Evolutionary conservation across 2,113 vertebrate genomes (phyloP).

Genomic region (Burhinus bistriatus): DNA sequence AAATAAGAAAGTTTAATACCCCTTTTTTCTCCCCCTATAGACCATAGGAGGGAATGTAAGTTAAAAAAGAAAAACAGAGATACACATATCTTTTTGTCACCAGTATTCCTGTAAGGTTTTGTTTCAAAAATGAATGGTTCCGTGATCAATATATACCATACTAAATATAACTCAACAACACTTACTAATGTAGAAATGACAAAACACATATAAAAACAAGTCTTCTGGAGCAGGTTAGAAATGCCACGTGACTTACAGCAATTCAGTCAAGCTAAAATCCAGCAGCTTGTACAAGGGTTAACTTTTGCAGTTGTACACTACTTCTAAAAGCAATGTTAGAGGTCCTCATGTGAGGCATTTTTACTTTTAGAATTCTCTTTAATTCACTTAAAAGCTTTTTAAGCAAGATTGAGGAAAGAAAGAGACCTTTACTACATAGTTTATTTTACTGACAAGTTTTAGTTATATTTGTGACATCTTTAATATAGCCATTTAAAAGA

Average conservation of each 20-base stretch:
- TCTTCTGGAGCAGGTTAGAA: neutral
- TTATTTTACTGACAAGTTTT: neutral
- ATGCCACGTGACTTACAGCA: rapidly evolving
- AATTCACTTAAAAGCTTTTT: neutral
- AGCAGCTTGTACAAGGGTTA: neutral
- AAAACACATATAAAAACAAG: neutral
- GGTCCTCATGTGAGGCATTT: neutral
- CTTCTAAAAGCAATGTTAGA: neutral
- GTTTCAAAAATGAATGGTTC: neutral
- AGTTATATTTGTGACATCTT: neutral
- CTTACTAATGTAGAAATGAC: neutral
- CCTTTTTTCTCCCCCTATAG: neutral
- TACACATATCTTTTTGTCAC: neutral
- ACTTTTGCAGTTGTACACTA: neutral
- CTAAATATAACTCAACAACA: neutral
- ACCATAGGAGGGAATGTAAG: neutral
- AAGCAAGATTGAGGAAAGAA: neutral
- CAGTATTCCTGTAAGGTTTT: neutral
- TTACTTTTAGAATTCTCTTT: neutral
- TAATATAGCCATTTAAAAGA: neutral
- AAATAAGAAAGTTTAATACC: neutral
- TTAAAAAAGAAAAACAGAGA: neutral
- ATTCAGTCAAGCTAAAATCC: neutral
- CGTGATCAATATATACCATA: rapidly evolving
- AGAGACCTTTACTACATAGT: neutral